A percentile compares a stretch with the other conserved stretches of the same genome.
Evolutionary conservation across 2,888 invertebrate species (phyloP).

Genomic region (Caenorhabditis sp.): DNA sequence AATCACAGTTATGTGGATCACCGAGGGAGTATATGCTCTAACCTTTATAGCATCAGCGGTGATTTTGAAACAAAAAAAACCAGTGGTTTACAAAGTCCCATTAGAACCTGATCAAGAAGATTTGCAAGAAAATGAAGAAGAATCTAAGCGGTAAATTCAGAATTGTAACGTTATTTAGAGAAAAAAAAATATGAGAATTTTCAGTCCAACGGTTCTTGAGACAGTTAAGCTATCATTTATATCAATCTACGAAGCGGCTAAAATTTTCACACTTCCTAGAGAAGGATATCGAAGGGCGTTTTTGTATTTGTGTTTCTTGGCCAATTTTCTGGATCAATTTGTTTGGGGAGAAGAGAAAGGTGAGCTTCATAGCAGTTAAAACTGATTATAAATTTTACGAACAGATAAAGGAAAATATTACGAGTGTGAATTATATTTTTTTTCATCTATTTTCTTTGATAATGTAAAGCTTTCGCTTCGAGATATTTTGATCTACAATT

Average conservation of each 20-base stretch:
- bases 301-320: constrained; percentile 59
- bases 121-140: neutral
- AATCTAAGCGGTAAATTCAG: neutral
- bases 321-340: constrained; percentile 65
- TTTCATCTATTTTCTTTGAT: too few species aligned
- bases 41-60: constrained; percentile 19
- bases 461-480: too few species aligned
- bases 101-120: neutral
- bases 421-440: too few species aligned
- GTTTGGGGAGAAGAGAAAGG: constrained; percentile 68
- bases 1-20: constrained; percentile 45
- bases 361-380: too few species aligned
- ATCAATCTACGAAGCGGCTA: constrained; percentile 53
- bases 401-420: too few species aligned
- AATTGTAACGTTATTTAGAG: neutral
- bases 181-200: too few species aligned
- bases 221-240: constrained; percentile 50
- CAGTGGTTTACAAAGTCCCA: constrained; percentile 1
- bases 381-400: too few species aligned
- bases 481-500: too few species aligned
- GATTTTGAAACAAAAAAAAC: constrained; percentile 35
- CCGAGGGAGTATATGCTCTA: constrained; percentile 40
- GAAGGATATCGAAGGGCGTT: constrained; percentile 54
- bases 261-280: constrained; percentile 50
- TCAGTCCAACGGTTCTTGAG: constrained; percentile 20